These are phyloP conservation scores for Yoshiicerus persimilis DNA, from an alignment of 1,140 invertebrate genomes.

Conservation along the genomic window DNA sequence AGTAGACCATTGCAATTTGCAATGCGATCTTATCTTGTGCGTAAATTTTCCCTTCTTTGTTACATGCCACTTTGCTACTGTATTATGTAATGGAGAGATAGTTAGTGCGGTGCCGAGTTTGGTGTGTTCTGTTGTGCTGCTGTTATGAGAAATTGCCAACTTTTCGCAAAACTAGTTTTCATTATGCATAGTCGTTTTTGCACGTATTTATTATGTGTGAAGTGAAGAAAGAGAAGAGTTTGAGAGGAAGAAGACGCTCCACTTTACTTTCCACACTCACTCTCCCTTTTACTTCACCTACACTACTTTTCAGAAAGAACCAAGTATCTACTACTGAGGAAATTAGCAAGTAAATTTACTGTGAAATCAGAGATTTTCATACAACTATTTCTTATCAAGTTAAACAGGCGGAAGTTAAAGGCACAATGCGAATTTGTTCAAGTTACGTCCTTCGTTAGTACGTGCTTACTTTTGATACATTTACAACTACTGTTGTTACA, in stretches of 20 bases:
- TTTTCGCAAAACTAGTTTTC: conserved; percentile 15
- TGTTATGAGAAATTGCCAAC: not conserved
- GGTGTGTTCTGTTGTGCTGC: not conserved
- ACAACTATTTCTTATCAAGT: not conserved
- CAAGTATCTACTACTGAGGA: not conserved
- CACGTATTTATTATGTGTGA: conserved; percentile 8
- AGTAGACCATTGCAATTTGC: conserved; percentile 10
- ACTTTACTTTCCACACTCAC: not conserved
- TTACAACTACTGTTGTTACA: too few species aligned
- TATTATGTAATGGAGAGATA: not conserved
- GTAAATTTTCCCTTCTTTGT: conserved; percentile 9
- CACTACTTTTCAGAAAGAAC: not conserved
- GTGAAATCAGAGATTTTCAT: not conserved
- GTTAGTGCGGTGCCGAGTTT: not conserved
- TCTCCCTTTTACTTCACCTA: not conserved
- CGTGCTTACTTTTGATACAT: too few species aligned
- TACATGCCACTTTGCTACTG: not conserved
- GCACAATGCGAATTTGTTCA: not conserved
- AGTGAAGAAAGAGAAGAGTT: not conserved
- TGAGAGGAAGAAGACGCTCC: conserved; percentile 2
- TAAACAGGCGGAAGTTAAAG: not conserved
- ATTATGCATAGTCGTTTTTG: not conserved
- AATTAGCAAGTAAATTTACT: conserved; percentile 7
- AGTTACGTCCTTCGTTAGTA: too few species aligned
- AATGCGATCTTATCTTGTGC: conserved; percentile 14